Evolutionary conservation across 2,113 vertebrate species (phyloP).

Genomic region (Danionella cerebrum): DNA sequence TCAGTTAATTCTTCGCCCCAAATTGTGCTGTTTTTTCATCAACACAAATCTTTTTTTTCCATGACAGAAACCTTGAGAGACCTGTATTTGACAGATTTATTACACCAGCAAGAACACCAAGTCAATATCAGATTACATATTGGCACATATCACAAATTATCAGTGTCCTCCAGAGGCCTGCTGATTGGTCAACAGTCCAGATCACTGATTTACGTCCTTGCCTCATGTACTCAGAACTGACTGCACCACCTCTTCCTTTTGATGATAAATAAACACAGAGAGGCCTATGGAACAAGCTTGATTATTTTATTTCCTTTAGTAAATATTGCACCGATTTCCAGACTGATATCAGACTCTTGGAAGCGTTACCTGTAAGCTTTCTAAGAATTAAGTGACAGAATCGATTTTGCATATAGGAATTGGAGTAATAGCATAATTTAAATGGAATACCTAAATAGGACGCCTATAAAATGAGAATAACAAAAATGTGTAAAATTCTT

Average conservation of each 20-base stretch:
- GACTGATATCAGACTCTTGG: too few relatives aligned
- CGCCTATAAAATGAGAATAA: too few relatives aligned
- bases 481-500: too few relatives aligned
- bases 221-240: constrained; percentile 7
- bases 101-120: constrained; percentile 32
- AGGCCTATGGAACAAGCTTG: too few relatives aligned
- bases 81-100: constrained; percentile 45
- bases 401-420: too few relatives aligned
- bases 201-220: constrained; percentile 21
- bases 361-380: too few relatives aligned
- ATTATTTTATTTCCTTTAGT: too few relatives aligned
- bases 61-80: constrained; percentile 32
- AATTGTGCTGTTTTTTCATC: not conserved
- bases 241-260: constrained; percentile 1
- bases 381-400: too few relatives aligned
- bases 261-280: not conserved
- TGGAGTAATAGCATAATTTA: too few relatives aligned
- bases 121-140: constrained; percentile 47
- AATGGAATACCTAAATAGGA: too few relatives aligned
- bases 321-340: too few relatives aligned
- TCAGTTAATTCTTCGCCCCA: not conserved
- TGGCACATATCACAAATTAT: constrained; percentile 29
- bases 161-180: constrained; percentile 20
- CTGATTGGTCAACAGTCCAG: constrained; percentile 25
- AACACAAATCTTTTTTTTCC: not conserved